Conservation (phyloP, 2,888 invertebrate genomes). For the Temnothorax rugatulus region DNA sequence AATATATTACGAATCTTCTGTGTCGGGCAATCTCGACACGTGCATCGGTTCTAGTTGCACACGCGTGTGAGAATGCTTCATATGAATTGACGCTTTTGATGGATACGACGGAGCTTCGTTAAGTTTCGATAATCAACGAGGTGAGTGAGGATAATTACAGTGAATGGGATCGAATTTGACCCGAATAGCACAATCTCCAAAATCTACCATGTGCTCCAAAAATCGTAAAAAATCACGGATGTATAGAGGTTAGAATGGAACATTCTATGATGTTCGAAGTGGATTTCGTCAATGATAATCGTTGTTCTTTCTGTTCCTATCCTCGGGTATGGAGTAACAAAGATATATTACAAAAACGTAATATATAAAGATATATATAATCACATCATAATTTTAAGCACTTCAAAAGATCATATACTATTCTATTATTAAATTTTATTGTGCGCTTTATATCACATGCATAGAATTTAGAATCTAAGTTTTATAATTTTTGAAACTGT, state of each 20-base stretch:
- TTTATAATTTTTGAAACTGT: too few species aligned
- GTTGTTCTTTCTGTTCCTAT: not conserved
- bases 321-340: not conserved
- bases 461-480: too few species aligned
- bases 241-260: not conserved
- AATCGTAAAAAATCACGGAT: not conserved
- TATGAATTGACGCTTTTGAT: not conserved
- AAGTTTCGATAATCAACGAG: conserved; percentile 35
- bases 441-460: too few species aligned
- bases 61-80: conserved; percentile 21
- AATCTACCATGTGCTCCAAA: not conserved
- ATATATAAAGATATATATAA: not conserved
- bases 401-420: too few species aligned
- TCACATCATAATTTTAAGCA: too few species aligned
- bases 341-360: not conserved
- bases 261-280: not conserved
- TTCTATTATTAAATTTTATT: too few species aligned
- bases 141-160: conserved; percentile 34
- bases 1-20: not conserved
- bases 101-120: not conserved
- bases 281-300: not conserved
- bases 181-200: not conserved
- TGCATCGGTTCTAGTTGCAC: not conserved
- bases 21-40: not conserved
- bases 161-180: not conserved